Evolutionary conservation across 2,888 invertebrate species (phyloP), one percentile per base, ranked within the genome.

Genomic region (Tinea semifulvella): DNA sequence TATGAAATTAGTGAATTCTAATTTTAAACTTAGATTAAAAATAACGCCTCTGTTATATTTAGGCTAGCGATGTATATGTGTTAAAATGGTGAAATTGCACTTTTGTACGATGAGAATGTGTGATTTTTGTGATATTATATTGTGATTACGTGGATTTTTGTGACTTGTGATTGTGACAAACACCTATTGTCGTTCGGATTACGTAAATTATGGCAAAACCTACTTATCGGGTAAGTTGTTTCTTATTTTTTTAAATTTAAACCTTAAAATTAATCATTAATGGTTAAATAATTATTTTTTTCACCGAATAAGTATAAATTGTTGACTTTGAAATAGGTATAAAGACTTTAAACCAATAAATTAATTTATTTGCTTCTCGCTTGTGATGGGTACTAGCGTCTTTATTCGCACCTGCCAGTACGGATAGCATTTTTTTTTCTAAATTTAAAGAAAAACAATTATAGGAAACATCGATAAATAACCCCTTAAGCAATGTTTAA

Each of bases 191-290:
- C 60, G 56, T 36, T 57, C 59, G 68, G 70, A 68, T 69, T 69
- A 49, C 50, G 54, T 17, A 51, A 56, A 61, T 52, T 35, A 77
- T 80, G 79, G 79, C 79, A 53, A 79, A 76, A 57, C 77, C 77
- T 25, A 63, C 76, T 16, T 76, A 63, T 56, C 76, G 77, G 74
- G 79, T 77, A 60, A 53, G 53, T 52, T 36, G 4, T 6, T 6
- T 5, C 7, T n/a, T n/a, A n/a, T 31, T 31, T 11, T 31, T 5
- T 31, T 31, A 22, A 8, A 22, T 31, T 8, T 6, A 31, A n/a
- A 31, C 31, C 31, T 31, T 7, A 22, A n/a, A n/a, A n/a, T n/a
- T n/a, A n/a, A n/a, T n/a, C n/a, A n/a, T n/a, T n/a, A n/a, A n/a
- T n/a, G n/a, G n/a, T n/a, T n/a, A n/a, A n/a, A n/a, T n/a, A n/a